phyloP scores from a whole-genome alignment of 2,888 invertebrate genomes.

The Dugesia japonica region DNA sequence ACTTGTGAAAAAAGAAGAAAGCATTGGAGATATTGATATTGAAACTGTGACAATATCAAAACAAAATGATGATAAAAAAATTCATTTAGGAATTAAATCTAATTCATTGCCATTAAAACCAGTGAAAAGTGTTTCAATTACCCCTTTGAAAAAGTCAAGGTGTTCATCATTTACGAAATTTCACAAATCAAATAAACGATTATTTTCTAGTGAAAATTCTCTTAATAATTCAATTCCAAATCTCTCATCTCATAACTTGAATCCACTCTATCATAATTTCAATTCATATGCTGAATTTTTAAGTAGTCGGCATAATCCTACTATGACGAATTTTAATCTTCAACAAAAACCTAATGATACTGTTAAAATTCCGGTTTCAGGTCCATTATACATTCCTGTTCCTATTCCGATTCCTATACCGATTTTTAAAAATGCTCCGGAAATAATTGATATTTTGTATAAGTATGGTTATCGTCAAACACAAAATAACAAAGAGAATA shows the following conservation, averaged over 20 bases:
- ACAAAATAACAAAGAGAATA: neutral
- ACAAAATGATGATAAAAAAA: neutral
- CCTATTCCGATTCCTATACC: slow-evolving; percentile 33
- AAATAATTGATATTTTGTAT: slow-evolving; percentile 28
- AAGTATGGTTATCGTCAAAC: slow-evolving; percentile 27
- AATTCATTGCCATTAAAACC: neutral
- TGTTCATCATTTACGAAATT: neutral
- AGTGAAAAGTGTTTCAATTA: neutral
- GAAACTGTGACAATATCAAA: neutral
- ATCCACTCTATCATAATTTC: neutral
- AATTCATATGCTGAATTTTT: neutral
- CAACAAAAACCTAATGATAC: neutral
- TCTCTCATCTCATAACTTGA: neutral
- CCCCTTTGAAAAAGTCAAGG: neutral
- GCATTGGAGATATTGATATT: neutral
- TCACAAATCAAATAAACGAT: neutral
- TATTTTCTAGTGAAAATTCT: neutral
- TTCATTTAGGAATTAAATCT: neutral
- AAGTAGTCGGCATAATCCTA: neutral
- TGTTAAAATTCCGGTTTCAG: neutral
- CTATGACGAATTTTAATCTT: neutral
- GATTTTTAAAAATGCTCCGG: slow-evolving; percentile 33
- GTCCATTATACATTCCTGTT: slow-evolving; percentile 26
- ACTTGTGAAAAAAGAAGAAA: neutral
- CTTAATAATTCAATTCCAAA: neutral